These are phyloP conservation scores for Phrynosoma platyrhinos DNA, from an alignment of 2,113 vertebrate species.

Conservation along the genomic window DNA sequence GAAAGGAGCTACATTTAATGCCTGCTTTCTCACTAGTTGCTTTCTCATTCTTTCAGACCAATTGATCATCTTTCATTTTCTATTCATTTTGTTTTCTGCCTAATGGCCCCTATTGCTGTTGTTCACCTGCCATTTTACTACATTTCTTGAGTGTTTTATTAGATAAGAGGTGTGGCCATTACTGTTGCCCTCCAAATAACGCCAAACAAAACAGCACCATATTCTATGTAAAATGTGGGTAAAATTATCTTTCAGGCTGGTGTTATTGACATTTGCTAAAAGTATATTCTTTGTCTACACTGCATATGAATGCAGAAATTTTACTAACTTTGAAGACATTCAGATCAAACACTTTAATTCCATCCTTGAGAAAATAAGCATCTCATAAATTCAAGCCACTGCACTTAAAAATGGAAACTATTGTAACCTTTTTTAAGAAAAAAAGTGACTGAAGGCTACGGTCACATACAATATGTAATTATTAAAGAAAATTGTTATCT, in stretches of 20 bases:
- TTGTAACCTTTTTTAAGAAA: conserved; percentile 44
- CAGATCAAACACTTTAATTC: conserved; percentile 47
- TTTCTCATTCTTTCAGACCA: conserved; percentile 32
- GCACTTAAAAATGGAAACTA: conserved; percentile 27
- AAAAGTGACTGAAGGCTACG: conserved; percentile 1
- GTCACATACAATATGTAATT: conserved; percentile 1
- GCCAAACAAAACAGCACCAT: conserved; percentile 39
- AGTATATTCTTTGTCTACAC: conserved; percentile 18
- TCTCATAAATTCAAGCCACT: conserved; percentile 58
- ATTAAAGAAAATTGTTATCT: conserved; percentile 14
- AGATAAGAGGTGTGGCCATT: neutral
- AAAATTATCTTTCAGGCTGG: conserved; percentile 35
- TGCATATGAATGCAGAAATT: conserved; percentile 25
- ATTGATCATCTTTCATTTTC: conserved; percentile 24
- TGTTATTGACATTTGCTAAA: conserved; percentile 5
- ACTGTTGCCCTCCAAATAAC: conserved; percentile 18
- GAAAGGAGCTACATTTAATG: neutral
- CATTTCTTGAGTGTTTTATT: conserved; percentile 44
- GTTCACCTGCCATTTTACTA: conserved; percentile 5
- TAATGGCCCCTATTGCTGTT: neutral
- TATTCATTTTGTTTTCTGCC: conserved; percentile 25
- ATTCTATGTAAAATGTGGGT: conserved; percentile 5
- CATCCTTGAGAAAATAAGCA: conserved; percentile 63
- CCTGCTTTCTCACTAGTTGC: neutral
- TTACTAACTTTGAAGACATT: neutral